Evolutionary conservation across 2,113 vertebrate species (phyloP), one percentile per base, ranked within the genome.

Genomic region (Takifugu bimaculatus): DNA sequence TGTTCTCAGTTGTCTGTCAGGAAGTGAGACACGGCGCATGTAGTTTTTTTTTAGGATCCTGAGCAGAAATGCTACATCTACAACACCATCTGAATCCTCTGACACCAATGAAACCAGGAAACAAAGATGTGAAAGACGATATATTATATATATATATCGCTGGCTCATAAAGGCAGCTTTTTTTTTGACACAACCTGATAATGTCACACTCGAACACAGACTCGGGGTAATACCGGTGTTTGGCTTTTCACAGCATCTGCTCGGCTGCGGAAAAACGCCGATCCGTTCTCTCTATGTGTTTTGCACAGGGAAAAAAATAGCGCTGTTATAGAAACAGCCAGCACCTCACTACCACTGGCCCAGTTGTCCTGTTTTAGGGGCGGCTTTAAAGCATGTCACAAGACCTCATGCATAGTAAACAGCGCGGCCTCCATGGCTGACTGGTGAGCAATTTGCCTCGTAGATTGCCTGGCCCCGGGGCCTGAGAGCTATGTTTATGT

Each of bases 351-450:
- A 65, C 62, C 79, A 60, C 57, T 60, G 68, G 84, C 54, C 80
- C 81, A 78, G 83, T 79, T 80, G 60, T 85, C 81, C 80, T 85
- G 79, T 95, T 94, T 91, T 93, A 95, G 94, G 94, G 94, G 93
- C 93, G 95, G 94, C 93, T 96, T 95, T 87, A 94, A 95, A 96
- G 93, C 93, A 94, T 94, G 93, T 95, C 93, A 95, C 93, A 85
- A 65, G 84, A 93, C 92, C 94, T 96, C 94, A 98, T 97, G 95
- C 96, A 97, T 98, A 97, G 95, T 96, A 96, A 96, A 96, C 93
- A 96, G 93, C 90, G 91, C 93, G 91, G 94, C 82, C 89, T 94
- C 92, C 93, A 93, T 91, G 92, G 90, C 91, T 93, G 86, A 94
- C 93, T 94, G 94, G 94, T 89, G 88, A 91, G 94, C 93, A 96